Percentiles rank a stretch among this genome's conserved stretches.
These are phyloP conservation scores for Spondyliosoma cantharus DNA, from an alignment of 2,797 vertebrate species.

Conservation along the genomic window DNA sequence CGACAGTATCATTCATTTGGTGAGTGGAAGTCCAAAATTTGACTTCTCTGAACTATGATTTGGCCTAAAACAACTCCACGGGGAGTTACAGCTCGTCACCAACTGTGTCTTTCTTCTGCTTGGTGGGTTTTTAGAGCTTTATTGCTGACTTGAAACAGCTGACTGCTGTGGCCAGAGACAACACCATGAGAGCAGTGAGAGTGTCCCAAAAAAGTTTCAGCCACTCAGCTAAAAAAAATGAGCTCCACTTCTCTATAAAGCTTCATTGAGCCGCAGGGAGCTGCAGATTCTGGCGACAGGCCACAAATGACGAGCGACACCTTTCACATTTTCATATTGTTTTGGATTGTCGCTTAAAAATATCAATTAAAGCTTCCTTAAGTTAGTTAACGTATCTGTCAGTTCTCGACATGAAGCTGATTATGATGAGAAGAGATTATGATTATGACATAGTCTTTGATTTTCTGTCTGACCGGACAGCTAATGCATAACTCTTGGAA, in stretches of 20 bases:
- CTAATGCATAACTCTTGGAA: neutral
- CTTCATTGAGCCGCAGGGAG: neutral
- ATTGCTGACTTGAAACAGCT: no score
- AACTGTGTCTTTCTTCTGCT: neutral
- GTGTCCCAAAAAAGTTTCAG: neutral
- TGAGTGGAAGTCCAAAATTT: no score
- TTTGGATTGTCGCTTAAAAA: neutral
- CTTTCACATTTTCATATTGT: neutral
- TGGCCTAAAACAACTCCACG: neutral
- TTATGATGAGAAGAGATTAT: neutral
- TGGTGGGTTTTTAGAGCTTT: no score
- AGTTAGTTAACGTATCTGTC: neutral
- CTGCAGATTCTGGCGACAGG: neutral
- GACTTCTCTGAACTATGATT: no score
- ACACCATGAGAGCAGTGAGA: neutral
- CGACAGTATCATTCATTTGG: no score
- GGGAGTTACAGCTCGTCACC: neutral
- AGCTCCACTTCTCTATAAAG: no score
- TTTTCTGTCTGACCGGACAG: neutral
- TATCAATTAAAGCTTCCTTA: neutral
- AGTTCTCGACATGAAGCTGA: neutral
- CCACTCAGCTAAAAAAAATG: no score
- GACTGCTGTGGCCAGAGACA: no score
- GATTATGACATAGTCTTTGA: conserved; percentile 1
- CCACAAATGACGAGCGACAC: no score